phyloP scores from a whole-genome alignment of 2,888 invertebrate species.

The Acrobasis suavella region DNA sequence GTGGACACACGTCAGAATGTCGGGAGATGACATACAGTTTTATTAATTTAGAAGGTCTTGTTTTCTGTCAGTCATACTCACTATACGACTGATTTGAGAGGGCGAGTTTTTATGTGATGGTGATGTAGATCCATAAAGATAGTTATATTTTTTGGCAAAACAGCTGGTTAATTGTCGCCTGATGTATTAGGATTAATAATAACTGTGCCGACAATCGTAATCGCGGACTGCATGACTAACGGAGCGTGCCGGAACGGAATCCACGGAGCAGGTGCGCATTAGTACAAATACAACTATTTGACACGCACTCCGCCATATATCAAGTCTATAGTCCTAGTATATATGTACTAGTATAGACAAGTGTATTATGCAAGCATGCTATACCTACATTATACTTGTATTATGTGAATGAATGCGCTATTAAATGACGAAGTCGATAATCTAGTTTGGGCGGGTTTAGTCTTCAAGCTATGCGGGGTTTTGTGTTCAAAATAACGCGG shows the following conservation, averaged over 20 bases:
- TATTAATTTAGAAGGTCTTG: no score
- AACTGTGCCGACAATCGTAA: conserved; percentile 31
- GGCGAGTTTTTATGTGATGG: no score
- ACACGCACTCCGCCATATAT: conserved; percentile 25
- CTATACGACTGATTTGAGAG: no score
- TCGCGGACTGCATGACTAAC: conserved; percentile 33
- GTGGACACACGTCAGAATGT: background rate
- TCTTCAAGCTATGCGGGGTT: no score
- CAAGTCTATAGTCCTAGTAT: conserved; percentile 18
- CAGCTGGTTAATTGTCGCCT: conserved; percentile 19
- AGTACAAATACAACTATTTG: conserved; percentile 21
- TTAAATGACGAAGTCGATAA: no score
- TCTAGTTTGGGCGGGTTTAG: no score
- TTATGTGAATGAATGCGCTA: no score
- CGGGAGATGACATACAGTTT: background rate
- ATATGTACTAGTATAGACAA: background rate
- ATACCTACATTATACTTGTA: no score
- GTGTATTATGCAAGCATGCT: no score
- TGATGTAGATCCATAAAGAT: background rate
- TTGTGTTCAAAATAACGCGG: no score
- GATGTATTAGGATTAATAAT: conserved; percentile 24
- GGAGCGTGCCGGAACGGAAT: conserved; percentile 34
- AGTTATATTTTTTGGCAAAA: conserved; percentile 27
- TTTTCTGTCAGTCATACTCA: no score
- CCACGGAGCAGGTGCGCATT: conserved; percentile 30